Evolutionary conservation across 1,140 invertebrate species (phyloP).

Genomic region (Philaenus spumarius): DNA sequence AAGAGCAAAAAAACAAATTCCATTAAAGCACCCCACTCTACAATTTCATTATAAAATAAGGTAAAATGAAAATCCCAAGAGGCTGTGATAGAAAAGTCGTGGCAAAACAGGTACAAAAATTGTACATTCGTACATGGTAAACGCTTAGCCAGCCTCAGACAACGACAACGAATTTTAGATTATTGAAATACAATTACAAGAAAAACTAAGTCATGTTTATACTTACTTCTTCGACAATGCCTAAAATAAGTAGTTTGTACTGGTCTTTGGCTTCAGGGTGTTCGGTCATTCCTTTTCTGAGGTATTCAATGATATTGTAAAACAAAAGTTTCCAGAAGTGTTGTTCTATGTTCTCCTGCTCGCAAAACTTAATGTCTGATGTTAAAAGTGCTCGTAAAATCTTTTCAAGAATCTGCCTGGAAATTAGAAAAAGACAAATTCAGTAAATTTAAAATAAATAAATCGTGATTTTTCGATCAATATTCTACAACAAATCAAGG

Average conservation of each 20-base stretch:
- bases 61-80: too few species aligned
- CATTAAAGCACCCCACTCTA: too few species aligned
- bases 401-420: constrained; percentile 55
- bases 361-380: constrained; percentile 80
- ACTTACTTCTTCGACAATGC: constrained; percentile 63
- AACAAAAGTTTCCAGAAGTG: constrained; percentile 89
- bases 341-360: constrained; percentile 82
- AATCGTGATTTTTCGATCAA: neutral
- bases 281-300: constrained; percentile 55
- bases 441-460: neutral
- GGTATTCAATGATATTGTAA: constrained; percentile 82
- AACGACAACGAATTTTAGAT: too few species aligned
- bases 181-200: too few species aligned
- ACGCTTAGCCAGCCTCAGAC: too few species aligned
- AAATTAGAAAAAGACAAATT: constrained; percentile 17
- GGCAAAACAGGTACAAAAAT: too few species aligned
- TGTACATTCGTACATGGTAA: too few species aligned
- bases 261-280: constrained; percentile 47
- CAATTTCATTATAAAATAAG: too few species aligned
- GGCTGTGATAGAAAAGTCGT: too few species aligned
- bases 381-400: constrained; percentile 66
- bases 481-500: neutral
- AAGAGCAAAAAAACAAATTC: too few species aligned
- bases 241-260: constrained; percentile 58
- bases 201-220: too few species aligned